Conservation (phyloP, 2,797 vertebrate species). For the Remorina albescens region DNA sequence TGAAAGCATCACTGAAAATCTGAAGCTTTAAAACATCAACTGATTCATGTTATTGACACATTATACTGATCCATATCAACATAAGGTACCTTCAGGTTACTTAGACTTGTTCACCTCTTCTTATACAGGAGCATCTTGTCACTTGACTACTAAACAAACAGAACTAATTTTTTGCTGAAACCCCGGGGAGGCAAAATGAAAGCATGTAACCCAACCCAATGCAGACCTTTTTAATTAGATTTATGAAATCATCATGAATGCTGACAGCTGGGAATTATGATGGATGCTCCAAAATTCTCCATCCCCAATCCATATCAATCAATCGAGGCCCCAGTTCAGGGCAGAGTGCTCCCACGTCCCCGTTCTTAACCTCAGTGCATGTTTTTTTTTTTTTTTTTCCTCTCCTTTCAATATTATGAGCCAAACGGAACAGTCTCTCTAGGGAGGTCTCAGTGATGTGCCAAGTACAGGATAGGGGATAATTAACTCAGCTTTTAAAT, state of each 20-base stretch:
- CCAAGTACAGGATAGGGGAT: slow-evolving; percentile 80
- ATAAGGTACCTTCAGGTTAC: not conserved
- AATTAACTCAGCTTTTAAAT: slow-evolving; percentile 86
- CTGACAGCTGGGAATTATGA: slow-evolving; percentile 61
- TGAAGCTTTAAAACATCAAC: not conserved
- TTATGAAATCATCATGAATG: slow-evolving; percentile 43
- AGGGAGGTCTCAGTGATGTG: slow-evolving; percentile 76
- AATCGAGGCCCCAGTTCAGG: slow-evolving; percentile 46
- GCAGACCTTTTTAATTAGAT: slow-evolving; percentile 55
- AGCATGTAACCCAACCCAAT: slow-evolving; percentile 34
- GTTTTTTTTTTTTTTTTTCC: slow-evolving; percentile 20
- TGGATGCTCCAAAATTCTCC: slow-evolving; percentile 58
- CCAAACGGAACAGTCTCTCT: slow-evolving; percentile 70
- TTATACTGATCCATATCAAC: not conserved
- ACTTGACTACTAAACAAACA: slow-evolving; percentile 36
- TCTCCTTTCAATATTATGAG: slow-evolving; percentile 53
- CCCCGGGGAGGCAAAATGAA: slow-evolving; percentile 28
- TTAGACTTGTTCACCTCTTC: slow-evolving; percentile 6
- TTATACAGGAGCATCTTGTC: not conserved
- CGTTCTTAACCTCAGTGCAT: slow-evolving; percentile 37
- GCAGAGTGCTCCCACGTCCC: slow-evolving; percentile 39
- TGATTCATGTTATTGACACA: not conserved
- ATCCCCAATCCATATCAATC: slow-evolving; percentile 57
- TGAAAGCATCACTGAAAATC: slow-evolving; percentile 18
- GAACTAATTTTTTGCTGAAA: slow-evolving; percentile 16